Evolutionary conservation across 1,140 invertebrate genomes (phyloP), one percentile per base, ranked within the genome.

Genomic region (Harpegnathos saltator): DNA sequence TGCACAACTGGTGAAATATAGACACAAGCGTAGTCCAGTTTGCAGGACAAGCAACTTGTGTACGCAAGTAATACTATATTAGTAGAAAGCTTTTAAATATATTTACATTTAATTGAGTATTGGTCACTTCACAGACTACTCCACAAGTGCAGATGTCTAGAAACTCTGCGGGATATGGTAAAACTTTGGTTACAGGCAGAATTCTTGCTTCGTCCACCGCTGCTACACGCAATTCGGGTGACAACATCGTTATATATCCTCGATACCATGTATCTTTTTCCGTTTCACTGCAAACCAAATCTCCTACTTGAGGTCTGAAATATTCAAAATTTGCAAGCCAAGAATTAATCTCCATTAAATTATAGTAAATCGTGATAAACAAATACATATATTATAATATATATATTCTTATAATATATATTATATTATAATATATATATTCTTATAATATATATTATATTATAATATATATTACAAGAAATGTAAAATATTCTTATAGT

Each of bases 131-230:
- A 22, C 85, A 91, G 0, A 83, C 38, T 11, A 81, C 84, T 19
- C 87, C 92, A 24, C 89, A 63, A 17, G 80, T 73, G 24, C 56
- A 80, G 62, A 90, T 83, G 7, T 80, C 52, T 0, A 15, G 26
- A 33, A 84, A 91, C 7, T 84, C 7, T 12, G 84, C 3, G 11
- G 90, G 68, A 52, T 88, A 54, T 38, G 87, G 77, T 3, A 89
- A 12, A 38, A 72, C 65, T 50, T 72, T 68, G 0, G 71, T 14
- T n/a, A 88, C 62, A 15, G 62, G 0, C 14, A 78, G 7, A 33
- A 91, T 15, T 74, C 84, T 83, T 7, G 89, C 86, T 83, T 93
- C 91, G 24, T 94, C 93, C 22, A 92, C 26, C 29, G 80, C 17
- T 19, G 85, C 74, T 14, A 94, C 61, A 83, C 87, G 87, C 9